phyloP scores from a whole-genome alignment of 2,797 vertebrate genomes.

The Urosaurus nigricauda region DNA sequence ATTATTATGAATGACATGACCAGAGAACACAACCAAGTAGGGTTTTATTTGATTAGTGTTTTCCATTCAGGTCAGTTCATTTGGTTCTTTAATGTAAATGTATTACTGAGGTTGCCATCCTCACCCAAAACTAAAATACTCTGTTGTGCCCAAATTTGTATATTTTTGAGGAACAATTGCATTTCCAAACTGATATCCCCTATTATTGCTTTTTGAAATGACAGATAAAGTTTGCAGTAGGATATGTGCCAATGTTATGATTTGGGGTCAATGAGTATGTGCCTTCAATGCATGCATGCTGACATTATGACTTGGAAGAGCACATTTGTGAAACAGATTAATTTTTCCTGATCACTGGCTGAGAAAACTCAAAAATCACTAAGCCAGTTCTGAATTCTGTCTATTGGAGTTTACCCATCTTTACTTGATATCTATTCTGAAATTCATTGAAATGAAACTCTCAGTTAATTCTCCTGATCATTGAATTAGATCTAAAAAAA shows the following conservation, averaged over 20 bases:
- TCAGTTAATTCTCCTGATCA: background rate
- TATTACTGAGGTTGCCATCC: background rate
- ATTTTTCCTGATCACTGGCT: background rate
- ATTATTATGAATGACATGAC: background rate
- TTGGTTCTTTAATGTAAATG: background rate
- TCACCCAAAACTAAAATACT: background rate
- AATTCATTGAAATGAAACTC: background rate
- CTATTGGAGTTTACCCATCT: constrained; percentile 31
- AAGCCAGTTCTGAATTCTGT: constrained; percentile 11
- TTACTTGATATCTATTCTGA: background rate
- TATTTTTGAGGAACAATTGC: background rate
- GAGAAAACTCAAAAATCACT: background rate
- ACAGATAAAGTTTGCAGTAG: background rate
- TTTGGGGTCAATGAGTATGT: too few species aligned
- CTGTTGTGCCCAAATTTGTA: background rate
- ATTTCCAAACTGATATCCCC: background rate
- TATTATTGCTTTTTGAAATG: background rate
- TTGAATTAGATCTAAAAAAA: background rate
- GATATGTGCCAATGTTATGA: background rate
- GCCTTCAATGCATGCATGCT: background rate
- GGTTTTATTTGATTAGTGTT: background rate
- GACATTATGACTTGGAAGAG: background rate
- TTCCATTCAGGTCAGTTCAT: background rate
- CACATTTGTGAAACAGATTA: background rate
- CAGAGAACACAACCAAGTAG: background rate